Evolutionary conservation across 2,797 vertebrate species (phyloP).

Genomic region (Pachyuromys duprasi): DNA sequence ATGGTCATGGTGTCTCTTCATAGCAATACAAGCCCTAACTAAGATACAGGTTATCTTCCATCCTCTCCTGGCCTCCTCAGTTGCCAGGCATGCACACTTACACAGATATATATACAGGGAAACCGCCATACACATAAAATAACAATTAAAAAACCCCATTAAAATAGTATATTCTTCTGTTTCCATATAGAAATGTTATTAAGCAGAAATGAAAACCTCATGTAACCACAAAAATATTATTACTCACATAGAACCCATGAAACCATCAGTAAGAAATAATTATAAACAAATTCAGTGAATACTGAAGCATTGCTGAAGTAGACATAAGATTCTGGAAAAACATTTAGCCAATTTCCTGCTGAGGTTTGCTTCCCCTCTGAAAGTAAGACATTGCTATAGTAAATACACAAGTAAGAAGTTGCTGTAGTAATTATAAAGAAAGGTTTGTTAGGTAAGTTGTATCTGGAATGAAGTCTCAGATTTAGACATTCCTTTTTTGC

Average conservation of each 20-base stretch:
- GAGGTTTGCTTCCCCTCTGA: not conserved
- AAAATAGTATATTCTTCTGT: not conserved
- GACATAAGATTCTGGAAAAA: not conserved
- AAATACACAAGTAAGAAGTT: not conserved
- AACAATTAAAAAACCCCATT: not conserved
- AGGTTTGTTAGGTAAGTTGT: not conserved
- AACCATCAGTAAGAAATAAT: not conserved
- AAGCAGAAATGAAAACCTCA: not conserved
- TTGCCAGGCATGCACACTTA: not conserved
- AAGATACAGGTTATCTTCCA: not conserved
- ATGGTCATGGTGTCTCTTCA: not conserved
- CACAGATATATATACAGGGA: not conserved
- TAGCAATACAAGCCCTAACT: not conserved
- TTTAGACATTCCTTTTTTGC: not conserved
- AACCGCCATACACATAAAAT: not conserved
- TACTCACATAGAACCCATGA: not conserved
- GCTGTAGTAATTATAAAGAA: not conserved
- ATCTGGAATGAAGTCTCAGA: not conserved
- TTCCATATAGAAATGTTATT: not conserved
- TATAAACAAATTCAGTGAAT: not conserved
- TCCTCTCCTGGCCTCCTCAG: not conserved
- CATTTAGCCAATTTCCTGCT: not conserved
- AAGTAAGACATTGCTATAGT: not conserved
- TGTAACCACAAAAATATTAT: not conserved
- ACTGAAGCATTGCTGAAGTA: not conserved